phyloP scores from a whole-genome alignment of 2,888 invertebrate genomes.

The Nezara viridula region DNA sequence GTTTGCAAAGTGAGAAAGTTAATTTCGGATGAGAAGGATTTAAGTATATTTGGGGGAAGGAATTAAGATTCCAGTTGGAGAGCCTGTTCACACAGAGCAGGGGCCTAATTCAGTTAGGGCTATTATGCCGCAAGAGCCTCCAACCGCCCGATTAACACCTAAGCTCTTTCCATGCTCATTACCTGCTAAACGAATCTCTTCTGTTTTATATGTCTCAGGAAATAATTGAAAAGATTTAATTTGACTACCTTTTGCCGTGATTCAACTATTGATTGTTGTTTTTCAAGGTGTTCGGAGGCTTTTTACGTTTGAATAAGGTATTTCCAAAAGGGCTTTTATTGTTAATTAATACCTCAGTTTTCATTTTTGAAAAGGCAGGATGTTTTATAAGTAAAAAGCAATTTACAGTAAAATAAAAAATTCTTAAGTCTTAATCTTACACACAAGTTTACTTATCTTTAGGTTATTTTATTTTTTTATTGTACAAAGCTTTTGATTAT shows the following conservation, averaged over 20 bases:
- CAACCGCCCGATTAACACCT: slow-evolving; percentile 32
- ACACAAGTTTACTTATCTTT: too few relatives aligned
- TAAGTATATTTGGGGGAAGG: slow-evolving; percentile 16
- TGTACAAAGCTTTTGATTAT: too few relatives aligned
- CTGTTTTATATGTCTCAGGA: neutral
- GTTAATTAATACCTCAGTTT: too few relatives aligned
- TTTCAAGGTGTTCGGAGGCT: neutral
- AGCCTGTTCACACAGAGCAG: neutral
- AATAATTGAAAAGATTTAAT: slow-evolving; percentile 30
- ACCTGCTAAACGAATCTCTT: neutral
- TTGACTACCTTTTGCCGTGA: neutral
- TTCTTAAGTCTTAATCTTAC: too few relatives aligned
- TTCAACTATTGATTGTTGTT: neutral
- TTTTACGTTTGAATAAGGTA: neutral
- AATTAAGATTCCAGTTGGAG: neutral
- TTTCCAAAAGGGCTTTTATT: too few relatives aligned
- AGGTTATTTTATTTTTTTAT: too few relatives aligned
- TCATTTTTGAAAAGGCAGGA: too few relatives aligned
- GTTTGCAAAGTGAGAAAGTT: neutral
- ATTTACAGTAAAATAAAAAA: too few relatives aligned
- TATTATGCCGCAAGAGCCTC: neutral
- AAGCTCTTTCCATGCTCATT: slow-evolving; percentile 33
- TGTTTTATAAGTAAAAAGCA: too few relatives aligned
- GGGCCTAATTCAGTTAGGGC: slow-evolving; percentile 20
- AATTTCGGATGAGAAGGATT: slow-evolving; percentile 13